Conservation (phyloP, 2,888 invertebrate species). For the Ischnura elegans region DNA sequence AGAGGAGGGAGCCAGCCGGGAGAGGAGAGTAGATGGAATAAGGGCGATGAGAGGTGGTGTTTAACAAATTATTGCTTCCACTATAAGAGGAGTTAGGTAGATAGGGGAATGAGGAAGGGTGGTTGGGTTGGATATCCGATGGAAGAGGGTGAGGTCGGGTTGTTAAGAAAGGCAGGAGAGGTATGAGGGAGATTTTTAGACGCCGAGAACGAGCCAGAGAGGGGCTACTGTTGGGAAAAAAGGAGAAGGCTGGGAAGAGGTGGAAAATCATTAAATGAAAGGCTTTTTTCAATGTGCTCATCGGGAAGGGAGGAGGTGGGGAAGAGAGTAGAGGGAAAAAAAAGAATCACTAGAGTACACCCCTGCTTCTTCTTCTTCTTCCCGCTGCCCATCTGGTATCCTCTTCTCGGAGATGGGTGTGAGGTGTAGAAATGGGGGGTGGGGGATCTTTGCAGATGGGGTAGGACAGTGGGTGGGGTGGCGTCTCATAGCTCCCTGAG, state of each 20-base stretch:
- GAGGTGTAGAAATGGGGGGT: neutral
- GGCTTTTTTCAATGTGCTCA: slow-evolving; percentile 38
- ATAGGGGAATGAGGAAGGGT: neutral
- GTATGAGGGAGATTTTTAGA: neutral
- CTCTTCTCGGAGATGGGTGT: neutral
- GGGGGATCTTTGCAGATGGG: neutral
- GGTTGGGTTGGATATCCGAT: slow-evolving; percentile 4
- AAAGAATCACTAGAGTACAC: slow-evolving; percentile 50
- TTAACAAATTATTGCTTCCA: slow-evolving; percentile 54
- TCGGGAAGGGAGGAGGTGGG: neutral
- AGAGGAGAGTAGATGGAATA: no score
- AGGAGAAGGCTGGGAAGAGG: neutral
- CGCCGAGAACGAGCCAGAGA: neutral
- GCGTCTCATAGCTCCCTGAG: slow-evolving; percentile 23
- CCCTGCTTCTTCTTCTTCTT: neutral
- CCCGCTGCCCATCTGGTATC: slow-evolving; percentile 47
- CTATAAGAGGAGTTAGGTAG: no score
- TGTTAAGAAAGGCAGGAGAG: neutral
- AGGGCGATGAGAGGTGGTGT: slow-evolving; percentile 31
- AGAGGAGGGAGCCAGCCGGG: neutral
- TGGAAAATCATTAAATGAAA: slow-evolving; percentile 61
- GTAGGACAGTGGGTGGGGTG: neutral
- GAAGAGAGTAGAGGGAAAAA: neutral
- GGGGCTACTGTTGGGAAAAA: neutral
- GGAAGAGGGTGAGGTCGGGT: neutral